These are phyloP conservation scores for Manis crassicaudata DNA, from an alignment of 2,797 vertebrate genomes.

Conservation along the genomic window DNA sequence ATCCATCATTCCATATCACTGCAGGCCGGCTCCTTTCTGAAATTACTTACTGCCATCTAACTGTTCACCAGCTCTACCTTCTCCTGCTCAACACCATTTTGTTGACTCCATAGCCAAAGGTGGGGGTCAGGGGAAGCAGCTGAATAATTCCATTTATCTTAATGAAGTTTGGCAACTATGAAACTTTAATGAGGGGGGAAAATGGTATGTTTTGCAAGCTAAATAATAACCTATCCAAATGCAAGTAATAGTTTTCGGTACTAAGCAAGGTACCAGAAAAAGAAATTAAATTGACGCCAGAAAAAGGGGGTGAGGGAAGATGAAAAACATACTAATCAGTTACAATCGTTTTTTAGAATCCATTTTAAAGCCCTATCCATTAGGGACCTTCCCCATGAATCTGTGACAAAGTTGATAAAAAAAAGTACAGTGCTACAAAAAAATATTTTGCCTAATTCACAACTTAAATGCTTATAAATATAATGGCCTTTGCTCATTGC, in stretches of 20 bases:
- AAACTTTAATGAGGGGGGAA: not conserved
- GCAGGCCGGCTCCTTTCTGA: conserved; percentile 7
- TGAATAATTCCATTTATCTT: conserved; percentile 59
- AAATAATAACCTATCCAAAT: conserved; percentile 4
- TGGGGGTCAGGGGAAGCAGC: not conserved
- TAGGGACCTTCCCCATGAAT: not conserved
- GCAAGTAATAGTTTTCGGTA: not conserved
- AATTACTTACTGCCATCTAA: not conserved
- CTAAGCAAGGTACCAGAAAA: not conserved
- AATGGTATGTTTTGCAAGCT: conserved; percentile 32
- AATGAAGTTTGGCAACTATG: conserved; percentile 16
- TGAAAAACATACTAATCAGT: not conserved
- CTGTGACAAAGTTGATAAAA: conserved; percentile 3
- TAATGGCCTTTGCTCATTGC: conserved; percentile 27
- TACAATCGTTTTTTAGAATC: not conserved
- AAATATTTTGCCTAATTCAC: conserved; percentile 29
- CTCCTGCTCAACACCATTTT: conserved; percentile 2
- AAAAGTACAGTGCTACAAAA: not conserved
- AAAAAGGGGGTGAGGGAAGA: not conserved
- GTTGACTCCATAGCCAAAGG: conserved; percentile 21
- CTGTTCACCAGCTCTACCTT: not conserved
- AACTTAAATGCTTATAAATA: conserved; percentile 12
- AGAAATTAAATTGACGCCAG: not conserved
- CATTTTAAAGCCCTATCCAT: not conserved
- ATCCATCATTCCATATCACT: not conserved